A percentile compares a stretch with the other conserved stretches of the same genome.
These are phyloP conservation scores for Drosophila miranda DNA, from an alignment of 1,140 invertebrate species.

Conservation along the genomic window DNA sequence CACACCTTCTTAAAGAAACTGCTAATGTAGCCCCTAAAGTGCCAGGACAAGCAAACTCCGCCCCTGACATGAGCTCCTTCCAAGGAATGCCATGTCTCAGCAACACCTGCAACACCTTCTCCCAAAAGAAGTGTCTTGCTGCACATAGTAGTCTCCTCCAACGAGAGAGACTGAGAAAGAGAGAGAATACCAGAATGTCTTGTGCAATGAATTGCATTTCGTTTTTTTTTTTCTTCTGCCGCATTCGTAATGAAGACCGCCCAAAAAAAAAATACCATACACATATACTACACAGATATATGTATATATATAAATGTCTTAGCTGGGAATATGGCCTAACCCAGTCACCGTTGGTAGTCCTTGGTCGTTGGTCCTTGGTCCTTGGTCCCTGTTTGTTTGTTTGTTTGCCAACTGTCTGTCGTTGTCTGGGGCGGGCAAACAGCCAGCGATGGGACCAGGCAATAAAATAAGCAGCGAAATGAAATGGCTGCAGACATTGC, in stretches of 20 bases:
- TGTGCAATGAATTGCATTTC: constrained; percentile 63
- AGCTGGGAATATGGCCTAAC: constrained; percentile 44
- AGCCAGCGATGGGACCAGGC: constrained; percentile 22
- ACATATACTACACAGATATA: neutral
- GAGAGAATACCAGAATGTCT: constrained; percentile 13
- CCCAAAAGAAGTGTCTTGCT: no score
- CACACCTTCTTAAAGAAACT: no score
- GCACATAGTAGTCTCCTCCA: no score
- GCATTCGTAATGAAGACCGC: constrained; percentile 59
- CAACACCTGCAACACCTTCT: no score
- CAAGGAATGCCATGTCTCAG: no score
- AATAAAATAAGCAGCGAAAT: constrained; percentile 76
- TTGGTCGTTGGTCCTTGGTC: neutral
- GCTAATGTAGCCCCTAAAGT: no score
- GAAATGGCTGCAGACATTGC: constrained; percentile 70
- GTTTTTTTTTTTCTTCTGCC: constrained; percentile 23
- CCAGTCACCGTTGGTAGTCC: constrained; percentile 5
- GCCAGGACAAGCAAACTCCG: no score
- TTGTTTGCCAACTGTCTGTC: constrained; percentile 73
- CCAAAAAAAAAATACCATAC: constrained; percentile 7
- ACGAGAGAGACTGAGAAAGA: no score
- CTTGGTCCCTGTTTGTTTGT: constrained; percentile 41
- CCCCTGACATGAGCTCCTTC: no score
- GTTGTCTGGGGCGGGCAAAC: constrained; percentile 42
- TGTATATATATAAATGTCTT: neutral